phyloP scores from a whole-genome alignment of 2,113 vertebrate genomes.

The Larimichthys polyactis region DNA sequence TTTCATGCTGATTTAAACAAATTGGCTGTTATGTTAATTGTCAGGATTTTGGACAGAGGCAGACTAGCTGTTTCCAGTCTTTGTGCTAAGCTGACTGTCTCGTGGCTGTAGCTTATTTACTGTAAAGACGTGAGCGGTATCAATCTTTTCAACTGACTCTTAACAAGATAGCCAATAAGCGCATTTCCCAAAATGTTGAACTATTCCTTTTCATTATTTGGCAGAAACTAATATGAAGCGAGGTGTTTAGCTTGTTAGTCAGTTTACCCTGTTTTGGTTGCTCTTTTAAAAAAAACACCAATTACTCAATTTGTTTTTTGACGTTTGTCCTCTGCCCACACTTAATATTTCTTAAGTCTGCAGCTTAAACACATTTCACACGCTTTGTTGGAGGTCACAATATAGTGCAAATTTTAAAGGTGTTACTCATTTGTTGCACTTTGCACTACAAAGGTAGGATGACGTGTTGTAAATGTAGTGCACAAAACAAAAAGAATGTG shows the following conservation, averaged over 20 bases:
- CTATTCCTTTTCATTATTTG: background rate
- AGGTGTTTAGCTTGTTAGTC: conserved; percentile 1
- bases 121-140: background rate
- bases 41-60: background rate
- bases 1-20: background rate
- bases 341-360: background rate
- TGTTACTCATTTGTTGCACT: conserved; percentile 89
- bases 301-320: conserved; percentile 21
- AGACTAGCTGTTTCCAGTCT: background rate
- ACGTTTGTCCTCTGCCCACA: background rate
- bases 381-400: conserved; percentile 28
- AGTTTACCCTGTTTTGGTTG: conserved; percentile 73
- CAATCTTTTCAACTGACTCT: background rate
- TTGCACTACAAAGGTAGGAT: conserved; percentile 84
- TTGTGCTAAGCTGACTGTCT: background rate
- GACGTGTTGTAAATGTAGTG: conserved; percentile 86
- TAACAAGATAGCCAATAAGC: background rate
- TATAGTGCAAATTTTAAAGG: background rate
- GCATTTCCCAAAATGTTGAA: background rate
- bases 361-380: conserved; percentile 42
- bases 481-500: conserved; percentile 77
- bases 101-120: background rate
- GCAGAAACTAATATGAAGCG: background rate
- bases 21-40: background rate
- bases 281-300: conserved; percentile 44